A percentile compares a stretch with the other conserved stretches of the same genome.
Evolutionary conservation across 2,797 vertebrate genomes (phyloP).

Genomic region (Pantherophis vulpinus): DNA sequence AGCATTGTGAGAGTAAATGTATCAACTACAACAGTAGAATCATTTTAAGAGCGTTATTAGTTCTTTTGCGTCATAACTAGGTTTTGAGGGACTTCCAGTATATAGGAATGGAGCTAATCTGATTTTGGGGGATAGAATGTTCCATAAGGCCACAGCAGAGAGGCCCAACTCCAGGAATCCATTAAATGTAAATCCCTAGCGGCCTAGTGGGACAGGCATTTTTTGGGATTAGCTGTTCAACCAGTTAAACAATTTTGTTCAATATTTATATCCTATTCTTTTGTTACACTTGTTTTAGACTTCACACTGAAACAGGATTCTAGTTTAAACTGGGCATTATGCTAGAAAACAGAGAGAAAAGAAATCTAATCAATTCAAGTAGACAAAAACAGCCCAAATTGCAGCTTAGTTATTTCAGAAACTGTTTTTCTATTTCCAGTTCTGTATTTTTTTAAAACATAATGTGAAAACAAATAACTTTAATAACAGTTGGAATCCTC

Average conservation of each 20-base stretch:
- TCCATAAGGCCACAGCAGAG: background rate
- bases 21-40: background rate
- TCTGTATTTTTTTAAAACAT: background rate
- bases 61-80: background rate
- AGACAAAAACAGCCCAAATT: background rate
- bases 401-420: background rate
- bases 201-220: background rate
- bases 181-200: background rate
- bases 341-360: background rate
- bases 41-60: background rate
- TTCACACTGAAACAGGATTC: slow-evolving; percentile 16
- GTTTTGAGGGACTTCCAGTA: background rate
- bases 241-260: background rate
- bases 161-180: background rate
- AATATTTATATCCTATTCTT: background rate
- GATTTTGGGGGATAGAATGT: background rate
- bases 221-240: background rate
- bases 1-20: background rate
- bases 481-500: background rate
- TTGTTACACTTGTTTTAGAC: slow-evolving; percentile 1
- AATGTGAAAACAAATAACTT: slow-evolving; percentile 16
- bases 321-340: background rate
- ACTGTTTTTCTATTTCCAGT: background rate
- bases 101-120: background rate
- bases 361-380: background rate